These are phyloP conservation scores for Sorex maritimensis DNA, from an alignment of 2,797 vertebrate genomes.

Conservation along the genomic window DNA sequence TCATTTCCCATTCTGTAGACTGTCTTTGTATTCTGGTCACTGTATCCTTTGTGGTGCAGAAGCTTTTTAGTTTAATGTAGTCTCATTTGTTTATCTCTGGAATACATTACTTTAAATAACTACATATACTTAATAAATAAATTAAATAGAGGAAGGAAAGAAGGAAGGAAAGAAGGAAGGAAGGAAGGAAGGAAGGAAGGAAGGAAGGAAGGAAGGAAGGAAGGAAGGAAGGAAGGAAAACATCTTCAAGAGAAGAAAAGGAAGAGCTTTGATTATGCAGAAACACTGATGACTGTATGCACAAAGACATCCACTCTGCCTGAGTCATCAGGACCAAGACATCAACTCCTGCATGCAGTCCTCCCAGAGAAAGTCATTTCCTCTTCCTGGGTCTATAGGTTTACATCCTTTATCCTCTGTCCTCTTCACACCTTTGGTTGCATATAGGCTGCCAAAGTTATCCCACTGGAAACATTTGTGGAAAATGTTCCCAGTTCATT, in stretches of 20 bases:
- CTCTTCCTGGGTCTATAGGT: not conserved
- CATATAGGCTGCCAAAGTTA: conserved; percentile 35
- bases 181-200: too few relatives aligned
- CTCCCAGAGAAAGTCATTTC: not conserved
- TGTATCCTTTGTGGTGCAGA: too few relatives aligned
- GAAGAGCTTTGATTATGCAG: not conserved
- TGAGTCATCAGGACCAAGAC: not conserved
- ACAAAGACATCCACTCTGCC: not conserved
- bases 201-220: too few relatives aligned
- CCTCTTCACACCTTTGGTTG: not conserved
- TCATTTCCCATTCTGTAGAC: too few relatives aligned
- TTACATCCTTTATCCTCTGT: not conserved
- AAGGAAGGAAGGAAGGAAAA: too few relatives aligned
- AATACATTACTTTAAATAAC: not conserved
- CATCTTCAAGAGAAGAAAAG: too few relatives aligned
- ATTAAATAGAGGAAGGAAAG: not conserved
- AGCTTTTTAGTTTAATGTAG: too few relatives aligned
- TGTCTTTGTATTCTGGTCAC: too few relatives aligned
- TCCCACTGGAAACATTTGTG: conserved; percentile 23
- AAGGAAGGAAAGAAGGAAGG: too few relatives aligned
- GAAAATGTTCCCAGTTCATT: conserved; percentile 41
- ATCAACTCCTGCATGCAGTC: not conserved
- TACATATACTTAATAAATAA: not conserved
- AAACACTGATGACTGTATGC: not conserved
- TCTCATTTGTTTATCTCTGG: not conserved